Base-by-base conservation (phyloP, 2,888 invertebrate genomes). In the Drosophila hamatofila region DNA sequence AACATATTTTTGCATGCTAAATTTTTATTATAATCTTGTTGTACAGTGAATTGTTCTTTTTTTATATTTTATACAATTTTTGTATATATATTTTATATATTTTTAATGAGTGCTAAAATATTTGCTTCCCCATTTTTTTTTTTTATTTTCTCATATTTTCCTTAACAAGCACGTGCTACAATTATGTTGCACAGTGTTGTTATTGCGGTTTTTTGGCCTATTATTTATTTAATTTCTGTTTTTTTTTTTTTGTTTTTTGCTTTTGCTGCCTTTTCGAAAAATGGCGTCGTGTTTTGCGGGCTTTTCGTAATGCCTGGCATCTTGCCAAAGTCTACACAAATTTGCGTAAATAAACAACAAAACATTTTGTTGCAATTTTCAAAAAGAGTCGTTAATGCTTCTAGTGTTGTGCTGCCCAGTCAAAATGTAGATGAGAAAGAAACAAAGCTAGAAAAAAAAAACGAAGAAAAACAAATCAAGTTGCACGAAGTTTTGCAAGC, bases 321-420 rank as follows among this genome's bases (percentile, higher is more conserved):
- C 9, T 16, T n/a, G 67, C 84, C 84, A 84, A 89, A 89, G 89
- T 89, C 89, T 84, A 84, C 85, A 87, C 61, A 72, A 74, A 88
- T 89, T 87, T 81, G 89, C 89, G 89, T 84, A 84, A 84, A 87
- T 84, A 88, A 84, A 87, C 88, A 89, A 81, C 84, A 72, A 54
- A 54, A 71, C 73, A 79, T 81, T 89, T 89, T 81, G 88, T 82
- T 85, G 88, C 84, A 87, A 76, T 84, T 87, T 81, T 54, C 37
- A 71, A 69, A 76, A 79, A 74, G 79, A 78, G 67, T 77, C 77
- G 77, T 77, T 77, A 77, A 80, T 72, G 81, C 81, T 61, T 66
- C 61, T 80, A 57, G 72, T 44, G 59, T 46, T 41, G 16, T 75
- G 55, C 48, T 55, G 44, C 33, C 33, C 23, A 58, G 59, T 41